Conservation (phyloP, 2,888 invertebrate species). For the Drosophila paramelanica region DNA sequence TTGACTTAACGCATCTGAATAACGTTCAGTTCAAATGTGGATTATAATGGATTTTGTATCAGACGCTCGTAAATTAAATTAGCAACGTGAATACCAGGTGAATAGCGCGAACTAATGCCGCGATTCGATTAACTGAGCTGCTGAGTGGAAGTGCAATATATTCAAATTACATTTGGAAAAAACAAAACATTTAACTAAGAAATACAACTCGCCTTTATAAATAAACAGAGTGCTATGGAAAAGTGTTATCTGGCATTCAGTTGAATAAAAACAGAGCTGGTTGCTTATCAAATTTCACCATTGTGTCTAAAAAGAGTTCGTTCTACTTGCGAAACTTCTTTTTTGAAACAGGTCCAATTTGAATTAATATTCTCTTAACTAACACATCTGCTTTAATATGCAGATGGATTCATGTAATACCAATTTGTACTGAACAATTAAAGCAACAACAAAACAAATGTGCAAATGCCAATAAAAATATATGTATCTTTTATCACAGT, state of each 20-base stretch:
- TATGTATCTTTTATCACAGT: not conserved
- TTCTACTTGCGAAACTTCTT: constrained; percentile 2
- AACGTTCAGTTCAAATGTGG: constrained; percentile 10
- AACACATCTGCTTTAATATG: not conserved
- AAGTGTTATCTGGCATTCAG: too few species aligned
- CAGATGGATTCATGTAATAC: not conserved
- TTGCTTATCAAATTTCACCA: constrained; percentile 1
- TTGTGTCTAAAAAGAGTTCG: too few species aligned
- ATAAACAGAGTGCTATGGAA: not conserved
- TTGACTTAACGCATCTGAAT: constrained; percentile 19
- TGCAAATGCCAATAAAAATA: not conserved
- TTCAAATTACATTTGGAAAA: not conserved
- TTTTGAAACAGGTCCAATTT: constrained; percentile 1
- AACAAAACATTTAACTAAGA: not conserved
- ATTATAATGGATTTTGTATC: constrained; percentile 11
- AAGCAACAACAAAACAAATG: not conserved
- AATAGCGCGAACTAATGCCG: constrained; percentile 1
- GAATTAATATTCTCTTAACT: not conserved
- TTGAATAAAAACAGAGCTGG: constrained; percentile 1
- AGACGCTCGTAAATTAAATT: constrained; percentile 36
- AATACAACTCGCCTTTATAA: not conserved
- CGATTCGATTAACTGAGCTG: not conserved
- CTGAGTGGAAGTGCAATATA: too few species aligned
- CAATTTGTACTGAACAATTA: not conserved
- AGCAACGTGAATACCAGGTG: constrained; percentile 9